These are phyloP conservation scores for Dasysyrphus tricinctus DNA, from an alignment of 2,888 invertebrate genomes.

Conservation along the genomic window DNA sequence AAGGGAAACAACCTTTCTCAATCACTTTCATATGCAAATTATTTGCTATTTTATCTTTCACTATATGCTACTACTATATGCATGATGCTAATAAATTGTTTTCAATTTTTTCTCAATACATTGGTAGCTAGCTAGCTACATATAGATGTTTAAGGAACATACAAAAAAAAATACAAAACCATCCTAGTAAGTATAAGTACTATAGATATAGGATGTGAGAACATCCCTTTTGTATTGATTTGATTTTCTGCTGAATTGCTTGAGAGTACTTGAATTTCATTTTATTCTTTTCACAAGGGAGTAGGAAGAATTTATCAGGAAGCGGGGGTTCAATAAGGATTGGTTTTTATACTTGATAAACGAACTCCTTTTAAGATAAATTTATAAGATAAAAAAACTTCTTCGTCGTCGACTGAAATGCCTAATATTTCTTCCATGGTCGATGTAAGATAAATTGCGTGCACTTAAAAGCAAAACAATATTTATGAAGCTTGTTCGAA, in stretches of 20 bases:
- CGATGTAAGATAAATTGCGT: conserved; percentile 50
- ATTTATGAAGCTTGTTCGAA: conserved; percentile 60
- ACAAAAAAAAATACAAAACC: conserved; percentile 33
- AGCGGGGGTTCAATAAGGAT: conserved; percentile 38
- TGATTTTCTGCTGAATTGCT: conserved; percentile 75
- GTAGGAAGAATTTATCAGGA: conserved; percentile 21
- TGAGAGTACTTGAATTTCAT: conserved; percentile 70
- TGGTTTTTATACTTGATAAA: conserved; percentile 59
- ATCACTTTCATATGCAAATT: conserved; percentile 76
- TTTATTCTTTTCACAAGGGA: conserved; percentile 50
- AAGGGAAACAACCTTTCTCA: conserved; percentile 74
- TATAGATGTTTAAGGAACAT: conserved; percentile 11
- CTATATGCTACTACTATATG: conserved; percentile 56
- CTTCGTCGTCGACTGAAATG: background rate
- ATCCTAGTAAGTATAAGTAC: background rate
- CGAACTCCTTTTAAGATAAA: conserved; percentile 33
- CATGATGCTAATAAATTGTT: conserved; percentile 74
- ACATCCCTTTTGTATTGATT: conserved; percentile 72
- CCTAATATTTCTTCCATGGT: conserved; percentile 17
- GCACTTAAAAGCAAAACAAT: conserved; percentile 27
- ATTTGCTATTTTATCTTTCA: conserved; percentile 75
- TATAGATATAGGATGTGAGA: background rate
- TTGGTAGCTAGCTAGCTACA: background rate
- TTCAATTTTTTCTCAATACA: conserved; percentile 61
- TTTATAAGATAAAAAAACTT: no score